Evolutionary conservation across 2,797 vertebrate species (phyloP).

Genomic region (Gallinago solitaria): DNA sequence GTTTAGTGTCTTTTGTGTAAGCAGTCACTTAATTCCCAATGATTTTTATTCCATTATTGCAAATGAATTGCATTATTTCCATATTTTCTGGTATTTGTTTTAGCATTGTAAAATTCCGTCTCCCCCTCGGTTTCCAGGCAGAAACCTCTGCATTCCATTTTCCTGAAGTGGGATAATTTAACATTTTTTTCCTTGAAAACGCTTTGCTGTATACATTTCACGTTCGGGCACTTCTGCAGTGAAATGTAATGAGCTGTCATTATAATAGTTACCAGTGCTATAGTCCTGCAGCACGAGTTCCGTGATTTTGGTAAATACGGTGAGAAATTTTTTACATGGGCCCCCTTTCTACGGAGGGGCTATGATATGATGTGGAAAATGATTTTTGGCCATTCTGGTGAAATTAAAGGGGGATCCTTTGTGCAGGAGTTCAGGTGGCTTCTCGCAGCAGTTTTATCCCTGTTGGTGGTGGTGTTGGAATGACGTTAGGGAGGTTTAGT

Average conservation of each 20-base stretch:
- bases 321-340: background rate
- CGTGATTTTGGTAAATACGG: background rate
- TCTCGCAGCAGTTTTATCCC: background rate
- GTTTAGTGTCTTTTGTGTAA: constrained; percentile 10
- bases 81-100: background rate
- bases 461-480: background rate
- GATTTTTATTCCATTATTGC: background rate
- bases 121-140: background rate
- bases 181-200: background rate
- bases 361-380: background rate
- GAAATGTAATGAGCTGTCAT: background rate
- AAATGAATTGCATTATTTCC: background rate
- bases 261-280: background rate
- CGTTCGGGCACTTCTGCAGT: background rate
- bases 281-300: background rate
- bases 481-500: background rate
- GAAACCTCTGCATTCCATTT: background rate
- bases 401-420: background rate
- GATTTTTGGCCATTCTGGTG: background rate
- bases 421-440: background rate
- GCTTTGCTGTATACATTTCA: background rate
- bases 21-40: constrained; percentile 1
- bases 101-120: background rate
- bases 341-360: background rate
- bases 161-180: background rate